Evolutionary conservation across 2,888 invertebrate species (phyloP).

Genomic region (Lydus trimaculatus): DNA sequence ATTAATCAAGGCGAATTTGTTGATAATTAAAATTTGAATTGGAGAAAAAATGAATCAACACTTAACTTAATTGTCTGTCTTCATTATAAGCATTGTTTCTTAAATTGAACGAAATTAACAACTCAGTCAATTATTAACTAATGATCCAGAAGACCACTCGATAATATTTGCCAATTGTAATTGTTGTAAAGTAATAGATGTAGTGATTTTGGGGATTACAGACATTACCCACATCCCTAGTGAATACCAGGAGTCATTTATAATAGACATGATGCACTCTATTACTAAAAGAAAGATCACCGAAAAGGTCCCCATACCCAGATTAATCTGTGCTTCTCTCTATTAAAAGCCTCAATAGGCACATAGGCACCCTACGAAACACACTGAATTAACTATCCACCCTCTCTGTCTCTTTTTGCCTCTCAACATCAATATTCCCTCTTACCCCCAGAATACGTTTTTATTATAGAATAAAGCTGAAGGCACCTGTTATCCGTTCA

Average conservation of each 20-base stretch:
- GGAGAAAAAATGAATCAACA: background rate
- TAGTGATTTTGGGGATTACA: conserved; percentile 17
- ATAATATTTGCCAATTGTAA: conserved; percentile 24
- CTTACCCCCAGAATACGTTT: background rate
- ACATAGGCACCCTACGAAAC: conserved; percentile 38
- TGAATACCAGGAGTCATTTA: conserved; percentile 49
- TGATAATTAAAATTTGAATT: background rate
- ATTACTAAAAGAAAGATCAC: conserved; percentile 57
- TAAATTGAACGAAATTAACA: conserved; percentile 6
- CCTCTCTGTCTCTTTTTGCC: background rate
- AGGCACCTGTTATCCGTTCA: background rate
- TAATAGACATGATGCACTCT: conserved; percentile 53
- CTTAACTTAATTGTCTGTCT: background rate
- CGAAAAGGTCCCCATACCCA: conserved; percentile 49
- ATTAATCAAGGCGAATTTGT: background rate
- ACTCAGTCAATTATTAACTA: conserved; percentile 22
- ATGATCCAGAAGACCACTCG: conserved; percentile 25
- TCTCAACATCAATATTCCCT: background rate
- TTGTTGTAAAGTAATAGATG: conserved; percentile 31
- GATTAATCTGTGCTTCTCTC: conserved; percentile 59
- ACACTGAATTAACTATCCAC: background rate
- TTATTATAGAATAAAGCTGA: background rate
- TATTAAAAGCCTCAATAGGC: conserved; percentile 59
- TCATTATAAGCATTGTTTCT: no score
- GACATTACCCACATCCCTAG: conserved; percentile 38